Percentiles rank a stretch among this genome's conserved stretches.
These are phyloP conservation scores for Myotis davidii DNA, from an alignment of 2,113 vertebrate genomes.

Conservation along the genomic window DNA sequence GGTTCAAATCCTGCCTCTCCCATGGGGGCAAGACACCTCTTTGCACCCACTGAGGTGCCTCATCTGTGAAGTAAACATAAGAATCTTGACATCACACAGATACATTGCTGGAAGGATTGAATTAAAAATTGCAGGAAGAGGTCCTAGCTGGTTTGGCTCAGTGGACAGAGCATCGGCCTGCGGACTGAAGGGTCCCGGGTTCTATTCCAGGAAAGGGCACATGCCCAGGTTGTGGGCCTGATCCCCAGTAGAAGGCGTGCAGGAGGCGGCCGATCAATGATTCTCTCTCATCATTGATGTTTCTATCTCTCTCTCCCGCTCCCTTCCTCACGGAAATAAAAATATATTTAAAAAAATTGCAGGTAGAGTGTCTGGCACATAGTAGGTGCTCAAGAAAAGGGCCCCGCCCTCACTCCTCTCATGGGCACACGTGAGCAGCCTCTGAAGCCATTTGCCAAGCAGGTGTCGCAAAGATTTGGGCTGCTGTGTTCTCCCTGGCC, in stretches of 20 bases:
- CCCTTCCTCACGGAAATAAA: not conserved
- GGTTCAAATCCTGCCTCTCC: not conserved
- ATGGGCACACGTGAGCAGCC: accelerated
- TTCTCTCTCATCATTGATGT: not conserved
- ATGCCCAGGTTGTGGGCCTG: not conserved
- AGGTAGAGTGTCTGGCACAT: not conserved
- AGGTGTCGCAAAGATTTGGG: not conserved
- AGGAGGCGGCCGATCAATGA: not conserved
- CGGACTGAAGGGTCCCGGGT: too few relatives aligned
- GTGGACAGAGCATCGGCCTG: too few relatives aligned
- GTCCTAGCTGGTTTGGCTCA: too few relatives aligned
- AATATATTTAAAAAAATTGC: not conserved
- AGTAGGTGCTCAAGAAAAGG: not conserved
- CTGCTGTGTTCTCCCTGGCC: not conserved
- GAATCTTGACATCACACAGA: too few relatives aligned
- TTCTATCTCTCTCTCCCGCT: not conserved
- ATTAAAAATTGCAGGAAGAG: not conserved
- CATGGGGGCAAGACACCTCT: not conserved
- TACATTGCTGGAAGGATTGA: not conserved
- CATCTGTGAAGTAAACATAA: not conserved
- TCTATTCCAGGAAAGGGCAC: too few relatives aligned
- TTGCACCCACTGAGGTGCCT: not conserved
- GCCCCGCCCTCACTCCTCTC: accelerated
- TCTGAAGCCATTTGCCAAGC: not conserved
- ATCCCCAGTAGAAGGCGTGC: not conserved